Evolutionary conservation across 2,113 vertebrate species (phyloP), one percentile per base, ranked within the genome.

Genomic region (Macaca mulatta): DNA sequence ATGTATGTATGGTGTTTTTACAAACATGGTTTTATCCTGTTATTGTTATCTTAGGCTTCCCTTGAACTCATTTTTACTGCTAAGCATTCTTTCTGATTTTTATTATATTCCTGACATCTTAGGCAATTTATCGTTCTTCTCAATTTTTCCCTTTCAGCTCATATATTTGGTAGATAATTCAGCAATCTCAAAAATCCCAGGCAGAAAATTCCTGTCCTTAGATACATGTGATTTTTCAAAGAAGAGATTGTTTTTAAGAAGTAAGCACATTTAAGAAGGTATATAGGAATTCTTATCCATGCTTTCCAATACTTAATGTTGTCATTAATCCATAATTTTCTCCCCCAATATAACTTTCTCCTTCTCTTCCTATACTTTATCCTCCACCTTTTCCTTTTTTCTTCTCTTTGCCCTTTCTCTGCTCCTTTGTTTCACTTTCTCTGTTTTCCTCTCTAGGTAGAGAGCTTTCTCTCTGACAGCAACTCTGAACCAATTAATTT

Each of bases 51-150:
- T 90, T 95, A 45, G 45, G 59, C 67, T 22, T 97, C 48, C 8
- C 69, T 81, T 87, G 94, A 93, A 97, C 75, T 96, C 0, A 18
- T 92, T 18, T 97, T 40, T 89, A 85, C 40, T 74, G 25, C 55
- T 83, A 72, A 57, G 12, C 38, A 52, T 87, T 97, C 48, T 80
- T 94, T 74, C 13, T 32, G 16, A 32, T 52, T 7, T 88, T 85
- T 82, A 61, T 43, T 48, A 57, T 88, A 84, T 72, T 75, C 52
- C n/a, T 95, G 38, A 79, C 23, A 79, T 84, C 32, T 25, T 83
- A 25, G 35, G 16, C 16, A 67, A 67, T 93, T 57, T 82, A 45
- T 52, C 30, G 12, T 64, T 59, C 27, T 94, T 89, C 83, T 89
- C 72, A 23, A n/a, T 52, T 67, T 84, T 72, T 22, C 18, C 30